Percentiles rank a stretch among this genome's conserved stretches.
phyloP scores from a whole-genome alignment of 2,888 invertebrate genomes.

The Seladonia tumulorum region DNA sequence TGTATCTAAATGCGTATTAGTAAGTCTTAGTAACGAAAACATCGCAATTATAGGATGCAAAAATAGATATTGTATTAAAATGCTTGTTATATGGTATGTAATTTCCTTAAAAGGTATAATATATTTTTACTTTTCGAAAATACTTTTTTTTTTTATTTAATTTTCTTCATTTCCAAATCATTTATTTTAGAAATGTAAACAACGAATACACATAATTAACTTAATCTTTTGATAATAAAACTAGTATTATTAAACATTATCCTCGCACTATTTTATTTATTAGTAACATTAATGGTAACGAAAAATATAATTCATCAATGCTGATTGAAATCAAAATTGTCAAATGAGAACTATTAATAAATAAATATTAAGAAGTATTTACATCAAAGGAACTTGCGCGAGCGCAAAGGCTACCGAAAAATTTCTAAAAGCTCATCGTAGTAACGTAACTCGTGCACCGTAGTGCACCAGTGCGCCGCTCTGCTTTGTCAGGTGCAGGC shows the following conservation, averaged over 20 bases:
- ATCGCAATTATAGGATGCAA: slow-evolving; percentile 25
- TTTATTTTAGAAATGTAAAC: slow-evolving; percentile 19
- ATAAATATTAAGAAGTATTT: background rate
- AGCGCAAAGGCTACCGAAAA: background rate
- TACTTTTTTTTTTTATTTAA: slow-evolving; percentile 15
- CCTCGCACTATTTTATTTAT: slow-evolving; percentile 15
- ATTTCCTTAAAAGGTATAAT: slow-evolving; percentile 38
- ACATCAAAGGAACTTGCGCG: background rate
- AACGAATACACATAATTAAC: slow-evolving; percentile 22
- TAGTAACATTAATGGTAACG: background rate
- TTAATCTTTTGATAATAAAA: slow-evolving; percentile 37
- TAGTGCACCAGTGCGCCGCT: slow-evolving; percentile 40
- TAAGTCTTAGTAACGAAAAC: slow-evolving; percentile 9
- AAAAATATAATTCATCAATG: background rate
- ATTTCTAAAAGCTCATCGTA: background rate
- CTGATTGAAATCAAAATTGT: background rate
- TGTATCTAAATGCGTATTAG: slow-evolving; percentile 17
- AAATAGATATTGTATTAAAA: slow-evolving; percentile 43
- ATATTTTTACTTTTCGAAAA: slow-evolving; percentile 45
- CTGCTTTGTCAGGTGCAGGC: slow-evolving; percentile 33
- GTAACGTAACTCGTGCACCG: background rate
- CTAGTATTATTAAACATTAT: slow-evolving; percentile 1
- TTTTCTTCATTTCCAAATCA: slow-evolving; percentile 17
- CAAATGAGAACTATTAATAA: background rate
- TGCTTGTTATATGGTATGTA: slow-evolving; percentile 39